phyloP scores from a whole-genome alignment of 2,797 vertebrate species.

The Macrochelys suwanniensis region DNA sequence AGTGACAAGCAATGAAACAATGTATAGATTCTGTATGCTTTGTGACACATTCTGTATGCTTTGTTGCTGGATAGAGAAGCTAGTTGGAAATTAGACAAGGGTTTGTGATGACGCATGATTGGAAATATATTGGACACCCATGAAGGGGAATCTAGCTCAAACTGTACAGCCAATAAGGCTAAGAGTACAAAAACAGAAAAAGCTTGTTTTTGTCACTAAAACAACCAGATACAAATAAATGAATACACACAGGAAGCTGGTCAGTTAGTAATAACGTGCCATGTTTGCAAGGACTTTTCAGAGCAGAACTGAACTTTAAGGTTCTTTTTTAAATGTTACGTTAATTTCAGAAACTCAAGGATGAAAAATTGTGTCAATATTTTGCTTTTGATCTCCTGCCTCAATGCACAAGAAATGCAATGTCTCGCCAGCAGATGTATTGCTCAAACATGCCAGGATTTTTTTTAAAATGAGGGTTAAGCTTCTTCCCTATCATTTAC shows the following conservation, averaged over 20 bases:
- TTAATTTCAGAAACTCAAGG: background rate
- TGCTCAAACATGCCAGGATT: background rate
- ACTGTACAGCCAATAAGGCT: background rate
- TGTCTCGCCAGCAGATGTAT: background rate
- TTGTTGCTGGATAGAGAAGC: background rate
- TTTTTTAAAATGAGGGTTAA: background rate
- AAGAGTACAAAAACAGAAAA: background rate
- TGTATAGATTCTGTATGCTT: background rate
- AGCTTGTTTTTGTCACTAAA: slow-evolving; percentile 14
- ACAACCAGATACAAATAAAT: slow-evolving; percentile 5
- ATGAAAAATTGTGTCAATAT: background rate
- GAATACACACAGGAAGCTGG: background rate
- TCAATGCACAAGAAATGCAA: background rate
- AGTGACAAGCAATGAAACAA: background rate
- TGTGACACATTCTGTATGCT: too few relatives aligned
- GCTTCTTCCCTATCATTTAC: background rate
- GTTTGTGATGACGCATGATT: background rate
- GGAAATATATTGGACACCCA: background rate
- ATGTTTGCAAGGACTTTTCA: background rate
- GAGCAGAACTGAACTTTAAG: background rate
- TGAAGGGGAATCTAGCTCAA: slow-evolving; percentile 16
- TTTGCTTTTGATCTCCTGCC: background rate
- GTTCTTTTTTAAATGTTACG: background rate
- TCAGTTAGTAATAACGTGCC: background rate
- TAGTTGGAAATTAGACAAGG: background rate